Evolutionary conservation across 1,140 invertebrate species (phyloP).

Genomic region (Lepidotrigona ventralis): DNA sequence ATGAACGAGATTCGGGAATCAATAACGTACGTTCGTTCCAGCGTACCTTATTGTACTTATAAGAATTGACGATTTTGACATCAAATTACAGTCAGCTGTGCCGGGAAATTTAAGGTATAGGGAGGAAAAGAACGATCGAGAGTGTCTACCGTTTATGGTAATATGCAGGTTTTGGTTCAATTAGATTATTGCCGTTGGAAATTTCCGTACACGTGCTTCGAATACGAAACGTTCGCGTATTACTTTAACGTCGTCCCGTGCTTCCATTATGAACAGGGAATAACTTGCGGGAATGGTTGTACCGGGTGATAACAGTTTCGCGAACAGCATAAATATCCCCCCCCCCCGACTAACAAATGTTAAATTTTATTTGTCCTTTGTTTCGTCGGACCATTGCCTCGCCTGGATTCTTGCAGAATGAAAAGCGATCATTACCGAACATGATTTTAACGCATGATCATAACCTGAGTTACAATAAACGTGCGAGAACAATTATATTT

Average conservation of each 20-base stretch:
- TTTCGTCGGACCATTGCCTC: background rate
- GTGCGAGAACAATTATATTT: background rate
- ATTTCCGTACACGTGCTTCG: background rate
- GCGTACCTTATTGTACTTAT: no score
- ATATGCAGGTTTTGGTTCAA: background rate
- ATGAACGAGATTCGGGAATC: no score
- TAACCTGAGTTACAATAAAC: background rate
- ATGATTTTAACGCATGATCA: background rate
- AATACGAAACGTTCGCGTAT: background rate
- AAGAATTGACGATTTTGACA: background rate
- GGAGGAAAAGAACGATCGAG: background rate
- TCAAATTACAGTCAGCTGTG: background rate
- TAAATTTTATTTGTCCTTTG: background rate
- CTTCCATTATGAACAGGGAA: background rate
- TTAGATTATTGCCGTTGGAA: background rate
- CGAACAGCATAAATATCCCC: background rate
- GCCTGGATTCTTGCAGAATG: background rate
- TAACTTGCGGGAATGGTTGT: background rate
- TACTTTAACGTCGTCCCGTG: background rate
- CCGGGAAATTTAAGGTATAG: background rate
- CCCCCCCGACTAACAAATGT: background rate
- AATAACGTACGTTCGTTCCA: no score
- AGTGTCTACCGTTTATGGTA: background rate
- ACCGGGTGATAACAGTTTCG: background rate
- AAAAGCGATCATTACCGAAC: constrained; percentile 7